phyloP scores from a whole-genome alignment of 2,888 invertebrate genomes.

The Entomobrya proxima region DNA sequence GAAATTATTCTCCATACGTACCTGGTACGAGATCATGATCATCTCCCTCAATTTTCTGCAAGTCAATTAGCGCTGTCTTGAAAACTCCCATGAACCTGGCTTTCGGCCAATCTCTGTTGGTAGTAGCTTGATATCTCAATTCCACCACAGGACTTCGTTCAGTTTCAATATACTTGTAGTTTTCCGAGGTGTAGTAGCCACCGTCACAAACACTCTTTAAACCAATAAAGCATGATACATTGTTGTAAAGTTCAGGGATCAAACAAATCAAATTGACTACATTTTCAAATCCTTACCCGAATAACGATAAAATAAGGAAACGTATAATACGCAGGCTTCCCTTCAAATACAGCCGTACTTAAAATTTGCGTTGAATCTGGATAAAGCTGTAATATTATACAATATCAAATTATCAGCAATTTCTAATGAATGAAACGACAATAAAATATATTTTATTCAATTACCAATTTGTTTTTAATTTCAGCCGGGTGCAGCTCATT shows the following conservation, averaged over 20 bases:
- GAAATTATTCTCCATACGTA: background rate
- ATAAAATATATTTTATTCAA: too few relatives aligned
- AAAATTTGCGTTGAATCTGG: constrained; percentile 35
- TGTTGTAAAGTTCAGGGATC: background rate
- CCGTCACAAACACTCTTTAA: constrained; percentile 63
- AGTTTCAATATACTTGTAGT: constrained; percentile 47
- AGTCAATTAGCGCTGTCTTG: constrained; percentile 40
- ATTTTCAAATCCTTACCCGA: constrained; percentile 35
- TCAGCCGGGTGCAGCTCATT: constrained; percentile 62
- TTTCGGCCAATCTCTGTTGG: constrained; percentile 35
- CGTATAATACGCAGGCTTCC: constrained; percentile 30
- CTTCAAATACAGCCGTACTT: background rate
- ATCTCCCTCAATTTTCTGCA: constrained; percentile 6
- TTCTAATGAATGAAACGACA: too few relatives aligned
- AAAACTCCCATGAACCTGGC: constrained; percentile 1
- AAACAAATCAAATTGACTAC: background rate
- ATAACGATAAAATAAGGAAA: constrained; percentile 69
- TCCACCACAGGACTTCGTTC: constrained; percentile 47
- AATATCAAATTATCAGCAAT: too few relatives aligned
- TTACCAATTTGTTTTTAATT: constrained; percentile 46
- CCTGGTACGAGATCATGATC: constrained; percentile 36
- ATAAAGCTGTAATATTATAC: constrained; percentile 26
- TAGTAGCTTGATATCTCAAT: constrained; percentile 32
- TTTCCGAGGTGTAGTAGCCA: constrained; percentile 56
- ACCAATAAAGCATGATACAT: too few relatives aligned